Conservation (phyloP, 2,113 vertebrate species). For the Geococcyx californianus region DNA sequence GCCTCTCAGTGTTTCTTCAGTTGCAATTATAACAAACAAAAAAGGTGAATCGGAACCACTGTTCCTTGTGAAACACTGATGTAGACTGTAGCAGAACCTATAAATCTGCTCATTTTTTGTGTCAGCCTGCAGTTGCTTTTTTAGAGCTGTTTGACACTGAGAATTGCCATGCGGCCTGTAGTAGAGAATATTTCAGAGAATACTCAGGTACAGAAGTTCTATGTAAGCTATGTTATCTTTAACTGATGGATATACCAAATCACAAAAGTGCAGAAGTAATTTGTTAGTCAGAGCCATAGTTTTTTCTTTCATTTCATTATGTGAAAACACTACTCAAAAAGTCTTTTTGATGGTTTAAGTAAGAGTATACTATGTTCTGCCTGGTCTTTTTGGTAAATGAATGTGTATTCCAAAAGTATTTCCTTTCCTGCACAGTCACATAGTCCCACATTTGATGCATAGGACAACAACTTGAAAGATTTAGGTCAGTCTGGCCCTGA, state of each 20-base stretch:
- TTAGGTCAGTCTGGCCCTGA: not conserved
- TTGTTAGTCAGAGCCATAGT: not conserved
- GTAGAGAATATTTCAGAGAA: not conserved
- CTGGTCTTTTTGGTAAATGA: not conserved
- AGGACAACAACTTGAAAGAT: not conserved
- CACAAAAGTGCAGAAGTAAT: not conserved
- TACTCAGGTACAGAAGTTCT: not conserved
- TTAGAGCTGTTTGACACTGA: not conserved
- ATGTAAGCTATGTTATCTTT: not conserved
- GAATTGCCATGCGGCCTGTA: not conserved
- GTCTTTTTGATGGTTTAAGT: not conserved
- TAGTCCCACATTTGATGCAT: not conserved
- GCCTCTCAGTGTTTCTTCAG: not conserved
- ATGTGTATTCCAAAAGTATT: not conserved
- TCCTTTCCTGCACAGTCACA: not conserved
- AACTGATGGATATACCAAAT: not conserved
- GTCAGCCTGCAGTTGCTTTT: not conserved
- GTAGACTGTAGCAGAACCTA: not conserved
- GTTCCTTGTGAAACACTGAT: not conserved
- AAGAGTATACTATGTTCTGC: not conserved
- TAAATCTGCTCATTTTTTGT: not conserved
- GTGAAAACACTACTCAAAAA: not conserved
- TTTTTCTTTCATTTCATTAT: not conserved
- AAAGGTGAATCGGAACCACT: not conserved
- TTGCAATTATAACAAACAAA: not conserved